A percentile compares a stretch with the other conserved stretches of the same genome.
Conservation (phyloP, 30 jellyfish, hydroid and myxozoan genomes). For the Turritopsis rubra region DNA sequence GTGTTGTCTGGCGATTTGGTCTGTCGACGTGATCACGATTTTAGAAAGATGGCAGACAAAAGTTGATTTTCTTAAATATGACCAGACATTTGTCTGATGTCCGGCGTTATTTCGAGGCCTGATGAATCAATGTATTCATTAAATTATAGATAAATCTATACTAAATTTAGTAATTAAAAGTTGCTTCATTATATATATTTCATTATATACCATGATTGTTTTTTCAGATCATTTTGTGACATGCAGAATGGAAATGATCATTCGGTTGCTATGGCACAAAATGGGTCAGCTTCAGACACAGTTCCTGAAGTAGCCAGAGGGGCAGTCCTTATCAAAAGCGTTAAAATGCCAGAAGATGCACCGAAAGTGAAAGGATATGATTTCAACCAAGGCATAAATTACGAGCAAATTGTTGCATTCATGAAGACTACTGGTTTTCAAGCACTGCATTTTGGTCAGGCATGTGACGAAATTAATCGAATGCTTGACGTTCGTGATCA, state of each 20-base stretch:
- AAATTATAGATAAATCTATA: too few relatives aligned
- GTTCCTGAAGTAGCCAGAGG: constrained; percentile 20
- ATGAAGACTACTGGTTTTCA: constrained; percentile 81
- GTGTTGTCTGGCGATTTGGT: too few relatives aligned
- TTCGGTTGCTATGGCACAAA: neutral
- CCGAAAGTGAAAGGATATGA: constrained; percentile 75
- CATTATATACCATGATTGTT: too few relatives aligned
- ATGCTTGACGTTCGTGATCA: constrained; percentile 70
- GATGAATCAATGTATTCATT: too few relatives aligned
- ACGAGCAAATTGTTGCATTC: constrained; percentile 51
- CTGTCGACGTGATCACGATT: too few relatives aligned
- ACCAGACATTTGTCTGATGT: too few relatives aligned
- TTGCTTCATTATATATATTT: too few relatives aligned
- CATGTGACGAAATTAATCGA: constrained; percentile 61
- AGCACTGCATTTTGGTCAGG: constrained; percentile 79
- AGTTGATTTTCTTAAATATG: too few relatives aligned
- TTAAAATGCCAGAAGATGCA: constrained; percentile 25
- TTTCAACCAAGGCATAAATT: constrained; percentile 73
- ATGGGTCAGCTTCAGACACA: neutral
- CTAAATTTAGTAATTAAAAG: too few relatives aligned
- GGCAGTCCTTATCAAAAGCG: constrained; percentile 26
- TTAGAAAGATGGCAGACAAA: too few relatives aligned
- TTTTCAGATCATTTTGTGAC: too few relatives aligned
- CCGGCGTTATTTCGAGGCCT: too few relatives aligned
- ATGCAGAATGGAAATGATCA: neutral